A percentile compares a stretch with the other conserved stretches of the same genome.
These are phyloP conservation scores for Linhomoeus sp. DNA, from an alignment of 2,888 invertebrate species.

Conservation along the genomic window DNA sequence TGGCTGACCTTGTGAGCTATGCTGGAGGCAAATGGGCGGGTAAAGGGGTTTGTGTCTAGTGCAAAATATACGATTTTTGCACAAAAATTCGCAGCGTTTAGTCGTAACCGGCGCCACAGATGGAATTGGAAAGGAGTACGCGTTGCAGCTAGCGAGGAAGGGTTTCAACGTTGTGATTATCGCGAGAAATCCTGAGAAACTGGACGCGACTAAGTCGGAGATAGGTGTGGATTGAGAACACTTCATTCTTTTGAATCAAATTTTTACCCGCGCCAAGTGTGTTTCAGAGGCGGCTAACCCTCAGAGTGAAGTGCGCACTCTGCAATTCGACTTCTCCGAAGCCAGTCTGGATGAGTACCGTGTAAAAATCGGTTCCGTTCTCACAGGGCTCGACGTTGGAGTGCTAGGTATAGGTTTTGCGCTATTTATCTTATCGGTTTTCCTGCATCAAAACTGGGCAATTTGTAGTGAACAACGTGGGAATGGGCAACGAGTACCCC, in stretches of 20 bases:
- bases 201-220: slow-evolving; percentile 12
- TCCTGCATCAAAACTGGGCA: neutral
- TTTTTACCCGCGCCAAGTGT: too few species aligned
- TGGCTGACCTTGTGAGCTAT: slow-evolving; percentile 14
- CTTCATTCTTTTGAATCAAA: neutral
- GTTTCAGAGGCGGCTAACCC: neutral
- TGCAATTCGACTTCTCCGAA: slow-evolving; percentile 19
- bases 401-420: slow-evolving; percentile 7
- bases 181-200: slow-evolving; percentile 19
- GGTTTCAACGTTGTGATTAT: slow-evolving; percentile 22
- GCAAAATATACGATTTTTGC: too few species aligned
- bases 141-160: slow-evolving; percentile 17
- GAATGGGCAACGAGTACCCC: slow-evolving; percentile 61
- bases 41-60: slow-evolving; percentile 1
- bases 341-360: slow-evolving; percentile 11
- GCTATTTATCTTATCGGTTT: neutral
- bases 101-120: slow-evolving; percentile 26
- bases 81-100: slow-evolving; percentile 7
- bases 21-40: slow-evolving; percentile 22
- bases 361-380: slow-evolving; percentile 15
- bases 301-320: slow-evolving; percentile 14
- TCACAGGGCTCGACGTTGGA: slow-evolving; percentile 17
- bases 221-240: neutral
- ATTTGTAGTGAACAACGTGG: slow-evolving; percentile 61
- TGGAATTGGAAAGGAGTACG: slow-evolving; percentile 26